These are phyloP conservation scores for Pachyramphus minor DNA, from an alignment of 2,113 vertebrate species.

Conservation along the genomic window DNA sequence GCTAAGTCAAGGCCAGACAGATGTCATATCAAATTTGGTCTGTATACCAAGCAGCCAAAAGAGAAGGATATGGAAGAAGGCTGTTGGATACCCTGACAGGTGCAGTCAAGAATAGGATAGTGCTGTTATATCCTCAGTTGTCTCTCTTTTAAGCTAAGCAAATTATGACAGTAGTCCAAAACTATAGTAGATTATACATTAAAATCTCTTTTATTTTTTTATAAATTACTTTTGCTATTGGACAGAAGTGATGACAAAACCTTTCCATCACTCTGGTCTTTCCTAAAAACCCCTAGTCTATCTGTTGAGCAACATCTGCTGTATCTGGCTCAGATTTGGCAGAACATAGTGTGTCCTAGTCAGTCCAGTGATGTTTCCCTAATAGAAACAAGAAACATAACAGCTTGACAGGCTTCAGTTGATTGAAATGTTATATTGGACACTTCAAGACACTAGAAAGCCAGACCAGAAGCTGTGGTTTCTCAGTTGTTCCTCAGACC, in stretches of 20 bases:
- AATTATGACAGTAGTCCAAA: not conserved
- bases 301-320: not conserved
- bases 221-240: not conserved
- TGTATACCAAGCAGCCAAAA: not conserved
- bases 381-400: not conserved
- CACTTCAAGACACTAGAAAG: not conserved
- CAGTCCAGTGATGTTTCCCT: not conserved
- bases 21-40: not conserved
- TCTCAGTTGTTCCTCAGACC: not conserved
- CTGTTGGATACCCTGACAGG: not conserved
- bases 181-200: not conserved
- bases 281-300: not conserved
- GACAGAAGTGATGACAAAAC: not conserved
- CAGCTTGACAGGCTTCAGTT: not conserved
- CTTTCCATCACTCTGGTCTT: not conserved
- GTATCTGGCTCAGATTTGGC: rapidly evolving
- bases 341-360: not conserved
- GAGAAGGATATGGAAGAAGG: not conserved
- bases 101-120: not conserved
- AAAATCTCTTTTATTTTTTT: not conserved
- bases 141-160: not conserved
- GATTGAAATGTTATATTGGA: not conserved
- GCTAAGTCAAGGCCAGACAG: not conserved
- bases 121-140: not conserved
- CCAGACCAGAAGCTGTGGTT: not conserved